Conservation (phyloP, 2,797 vertebrate genomes). For the Myotis daubentonii region DNA sequence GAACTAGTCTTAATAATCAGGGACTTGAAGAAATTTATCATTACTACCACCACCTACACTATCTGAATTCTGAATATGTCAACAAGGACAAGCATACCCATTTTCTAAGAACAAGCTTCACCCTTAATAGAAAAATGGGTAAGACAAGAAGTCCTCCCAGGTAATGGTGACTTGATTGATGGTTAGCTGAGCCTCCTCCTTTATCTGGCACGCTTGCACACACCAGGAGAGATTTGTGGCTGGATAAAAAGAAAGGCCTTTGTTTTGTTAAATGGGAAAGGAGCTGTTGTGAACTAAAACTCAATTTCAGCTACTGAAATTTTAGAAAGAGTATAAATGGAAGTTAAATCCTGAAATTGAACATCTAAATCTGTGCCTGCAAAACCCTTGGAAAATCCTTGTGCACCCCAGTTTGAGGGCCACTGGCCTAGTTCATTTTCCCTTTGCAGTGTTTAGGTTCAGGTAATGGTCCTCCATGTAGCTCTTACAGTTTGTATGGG, state of each 20-base stretch:
- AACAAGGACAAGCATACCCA: neutral
- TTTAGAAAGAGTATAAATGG: neutral
- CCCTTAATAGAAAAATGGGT: neutral
- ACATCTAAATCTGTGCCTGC: neutral
- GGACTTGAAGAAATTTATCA: slow-evolving; percentile 22
- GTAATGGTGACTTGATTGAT: neutral
- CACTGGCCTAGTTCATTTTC: neutral
- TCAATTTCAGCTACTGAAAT: neutral
- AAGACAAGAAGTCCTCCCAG: neutral
- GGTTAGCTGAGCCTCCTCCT: neutral
- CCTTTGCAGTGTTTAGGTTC: neutral
- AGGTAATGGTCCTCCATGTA: neutral
- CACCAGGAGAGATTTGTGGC: neutral
- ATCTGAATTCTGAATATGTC: neutral
- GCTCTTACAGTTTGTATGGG: neutral
- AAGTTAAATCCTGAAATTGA: neutral
- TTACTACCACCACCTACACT: neutral
- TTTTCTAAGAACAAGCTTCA: slow-evolving; percentile 21
- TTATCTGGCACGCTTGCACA: neutral
- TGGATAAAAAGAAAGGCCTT: neutral
- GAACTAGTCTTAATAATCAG: neutral
- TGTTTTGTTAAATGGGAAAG: neutral
- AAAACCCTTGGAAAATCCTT: neutral
- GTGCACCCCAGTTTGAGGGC: neutral
- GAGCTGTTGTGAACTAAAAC: neutral